Percentiles rank a stretch among this genome's conserved stretches.
Evolutionary conservation across 2,888 invertebrate species (phyloP).

Genomic region (Dorcus hopei): DNA sequence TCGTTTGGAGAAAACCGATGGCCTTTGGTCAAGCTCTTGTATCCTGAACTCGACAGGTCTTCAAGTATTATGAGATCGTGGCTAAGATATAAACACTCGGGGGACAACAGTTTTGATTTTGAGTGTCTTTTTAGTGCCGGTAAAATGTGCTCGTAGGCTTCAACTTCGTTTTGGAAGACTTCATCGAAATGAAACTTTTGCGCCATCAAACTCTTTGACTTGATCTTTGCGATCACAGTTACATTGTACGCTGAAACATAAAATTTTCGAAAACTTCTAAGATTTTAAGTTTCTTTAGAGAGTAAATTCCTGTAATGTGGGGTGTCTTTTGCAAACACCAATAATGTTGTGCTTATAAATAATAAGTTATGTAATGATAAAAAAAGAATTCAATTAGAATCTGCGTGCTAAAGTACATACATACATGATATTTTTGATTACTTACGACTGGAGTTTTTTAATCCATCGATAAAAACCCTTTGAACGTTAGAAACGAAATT

Average conservation of each 20-base stretch:
- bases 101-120: constrained; percentile 16
- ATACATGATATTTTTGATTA: not conserved
- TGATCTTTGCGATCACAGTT: constrained; percentile 20
- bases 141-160: constrained; percentile 24
- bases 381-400: too few species aligned
- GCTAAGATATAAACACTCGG: constrained; percentile 21
- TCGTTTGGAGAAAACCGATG: constrained; percentile 17
- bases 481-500: constrained; percentile 26
- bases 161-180: constrained; percentile 28
- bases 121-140: constrained; percentile 19
- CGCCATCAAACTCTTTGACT: constrained; percentile 1
- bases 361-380: too few species aligned
- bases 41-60: constrained; percentile 20
- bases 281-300: too few species aligned
- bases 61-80: constrained; percentile 21
- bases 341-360: too few species aligned
- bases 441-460: constrained; percentile 5
- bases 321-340: too few species aligned
- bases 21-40: constrained; percentile 10
- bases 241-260: constrained; percentile 18
- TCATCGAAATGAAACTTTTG: constrained; percentile 13
- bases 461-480: constrained; percentile 19
- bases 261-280: not conserved
- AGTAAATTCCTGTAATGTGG: too few species aligned
- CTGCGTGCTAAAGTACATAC: too few species aligned